These are phyloP conservation scores for Tetheella fluctuosa DNA, from an alignment of 2,888 invertebrate species.

Conservation along the genomic window DNA sequence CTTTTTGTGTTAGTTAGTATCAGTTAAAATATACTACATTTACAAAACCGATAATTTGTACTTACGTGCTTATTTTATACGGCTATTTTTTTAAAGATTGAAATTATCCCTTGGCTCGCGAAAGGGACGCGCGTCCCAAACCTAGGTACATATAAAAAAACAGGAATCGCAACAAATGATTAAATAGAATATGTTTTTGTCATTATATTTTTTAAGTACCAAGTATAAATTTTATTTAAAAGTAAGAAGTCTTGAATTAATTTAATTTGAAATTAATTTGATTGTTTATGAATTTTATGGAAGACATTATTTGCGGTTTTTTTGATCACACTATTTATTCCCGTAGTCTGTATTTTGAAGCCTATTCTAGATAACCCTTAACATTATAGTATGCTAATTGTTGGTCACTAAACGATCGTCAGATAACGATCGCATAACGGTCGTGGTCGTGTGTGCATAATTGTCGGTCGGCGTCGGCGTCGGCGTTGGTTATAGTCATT, in stretches of 20 bases:
- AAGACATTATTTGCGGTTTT: no score
- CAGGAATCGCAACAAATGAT: no score
- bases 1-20: background rate
- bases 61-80: background rate
- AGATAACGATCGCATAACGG: conserved; percentile 41
- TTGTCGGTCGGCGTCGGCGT: conserved; percentile 25
- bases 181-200: no score
- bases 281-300: no score
- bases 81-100: no score
- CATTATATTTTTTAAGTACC: no score
- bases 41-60: background rate
- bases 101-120: no score
- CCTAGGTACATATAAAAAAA: no score
- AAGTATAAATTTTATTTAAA: no score
- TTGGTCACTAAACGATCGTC: conserved; percentile 18
- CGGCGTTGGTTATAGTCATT: conserved; percentile 36
- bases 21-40: background rate
- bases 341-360: background rate
- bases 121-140: no score
- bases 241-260: no score
- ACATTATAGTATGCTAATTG: conserved; percentile 35
- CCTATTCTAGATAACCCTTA: conserved; percentile 21
- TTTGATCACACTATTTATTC: background rate
- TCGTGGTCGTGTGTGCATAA: conserved; percentile 30
- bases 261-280: no score